Base-by-base conservation (phyloP, 2,888 invertebrate genomes). In the Neria commutata region DNA sequence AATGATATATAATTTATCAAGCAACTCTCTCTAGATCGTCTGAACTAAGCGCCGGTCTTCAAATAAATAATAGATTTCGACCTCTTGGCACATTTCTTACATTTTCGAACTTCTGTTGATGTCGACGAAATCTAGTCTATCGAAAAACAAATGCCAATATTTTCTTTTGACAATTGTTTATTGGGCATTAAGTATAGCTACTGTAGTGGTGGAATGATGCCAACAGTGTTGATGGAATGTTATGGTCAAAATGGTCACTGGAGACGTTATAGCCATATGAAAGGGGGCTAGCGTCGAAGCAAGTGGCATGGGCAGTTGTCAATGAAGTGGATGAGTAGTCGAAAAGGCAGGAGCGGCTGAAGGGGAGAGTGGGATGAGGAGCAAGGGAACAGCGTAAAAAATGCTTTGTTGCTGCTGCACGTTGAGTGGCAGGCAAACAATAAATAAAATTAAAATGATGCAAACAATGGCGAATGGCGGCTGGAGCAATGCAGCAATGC, bases 391-490 rank as follows among this genome's bases (percentile, higher is more conserved):
- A n/a, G n/a, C n/a, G n/a, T n/a, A 37, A 42, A 42, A 42, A 45
- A 58, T 54, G 34, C 54, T 63, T 55, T 55, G 54, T 55, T 55
- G 37, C 52, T 40, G 54, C 37, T 55, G 33, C 48, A 55, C 48
- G 56, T 58, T 62, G 65, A 66, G 64, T 67, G 72, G 71, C 76
- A 75, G 74, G 70, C 77, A 74, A 76, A 80, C 79, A 79, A 80
- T 80, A 80, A 79, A 79, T 79, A 79, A 79, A 79, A 79, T 79
- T 79, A 80, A 80, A 79, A 78, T 78, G 81, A 79, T 80, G 75
- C 81, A 78, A 80, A 80, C 79, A 75, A 77, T 75, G 66, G 72
- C 62, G 21, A 17, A 42, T 21, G 19, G 21, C n/a, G n/a, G n/a
- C n/a, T n/a, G n/a, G n/a, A n/a, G n/a, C n/a, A n/a, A n/a, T 52